phyloP scores from a whole-genome alignment of 2,888 invertebrate genomes.

The Melanophora roralis region DNA sequence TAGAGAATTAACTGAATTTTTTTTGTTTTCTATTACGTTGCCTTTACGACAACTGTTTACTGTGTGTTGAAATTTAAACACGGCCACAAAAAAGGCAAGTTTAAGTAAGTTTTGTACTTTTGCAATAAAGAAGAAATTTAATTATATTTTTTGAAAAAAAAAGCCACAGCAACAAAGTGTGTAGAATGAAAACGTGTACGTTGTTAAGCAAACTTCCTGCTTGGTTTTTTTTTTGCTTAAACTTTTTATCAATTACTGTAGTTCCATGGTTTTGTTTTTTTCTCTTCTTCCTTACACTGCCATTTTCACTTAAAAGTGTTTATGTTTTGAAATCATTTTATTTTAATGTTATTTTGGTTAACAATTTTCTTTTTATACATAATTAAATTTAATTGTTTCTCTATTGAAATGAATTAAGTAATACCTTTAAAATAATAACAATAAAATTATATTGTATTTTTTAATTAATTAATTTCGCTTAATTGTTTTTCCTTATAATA shows the following conservation, averaged over 20 bases:
- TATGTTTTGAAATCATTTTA: too few species aligned
- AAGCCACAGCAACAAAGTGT: too few species aligned
- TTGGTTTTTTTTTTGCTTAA: too few species aligned
- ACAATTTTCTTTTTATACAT: conserved; percentile 29
- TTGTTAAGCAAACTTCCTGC: not conserved
- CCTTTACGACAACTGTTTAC: not conserved
- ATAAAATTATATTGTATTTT: conserved; percentile 36
- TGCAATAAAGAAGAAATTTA: conserved; percentile 21
- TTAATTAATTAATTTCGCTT: not conserved
- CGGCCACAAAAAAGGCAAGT: not conserved
- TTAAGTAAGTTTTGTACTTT: not conserved
- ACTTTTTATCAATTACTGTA: too few species aligned
- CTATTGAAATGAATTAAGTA: conserved; percentile 55
- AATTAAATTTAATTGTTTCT: conserved; percentile 59
- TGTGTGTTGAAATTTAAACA: not conserved
- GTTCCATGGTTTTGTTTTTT: too few species aligned
- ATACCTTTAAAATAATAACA: conserved; percentile 54
- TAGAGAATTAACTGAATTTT: conserved; percentile 8
- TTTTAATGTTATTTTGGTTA: not conserved
- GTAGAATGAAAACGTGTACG: too few species aligned
- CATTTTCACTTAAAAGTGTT: too few species aligned
- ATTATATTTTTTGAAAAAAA: conserved; percentile 20
- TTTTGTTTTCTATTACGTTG: not conserved
- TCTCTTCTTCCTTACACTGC: too few species aligned
- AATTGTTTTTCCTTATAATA: conserved; percentile 1